Evolutionary conservation across 2,797 vertebrate genomes (phyloP).

Genomic region (Premnoplex brunnescens): DNA sequence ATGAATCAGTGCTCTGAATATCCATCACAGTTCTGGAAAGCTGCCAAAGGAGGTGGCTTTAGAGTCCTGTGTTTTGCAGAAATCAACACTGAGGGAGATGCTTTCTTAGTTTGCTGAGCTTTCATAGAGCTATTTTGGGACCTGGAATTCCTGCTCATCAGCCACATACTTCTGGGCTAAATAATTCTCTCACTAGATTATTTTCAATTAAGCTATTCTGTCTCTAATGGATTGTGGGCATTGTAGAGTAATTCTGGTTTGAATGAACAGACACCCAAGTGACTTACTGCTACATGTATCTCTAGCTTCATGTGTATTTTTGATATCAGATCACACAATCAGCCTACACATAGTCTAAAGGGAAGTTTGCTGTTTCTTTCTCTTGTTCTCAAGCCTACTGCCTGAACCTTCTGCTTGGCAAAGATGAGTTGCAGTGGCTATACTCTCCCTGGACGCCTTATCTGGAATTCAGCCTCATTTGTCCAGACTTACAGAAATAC

Average conservation of each 20-base stretch:
- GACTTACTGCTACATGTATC: neutral
- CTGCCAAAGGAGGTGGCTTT: neutral
- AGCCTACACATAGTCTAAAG: neutral
- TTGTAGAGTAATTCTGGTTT: neutral
- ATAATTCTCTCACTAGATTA: neutral
- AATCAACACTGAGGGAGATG: neutral
- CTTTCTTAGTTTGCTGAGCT: neutral
- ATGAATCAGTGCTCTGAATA: neutral
- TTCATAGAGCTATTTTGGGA: slow-evolving; percentile 4
- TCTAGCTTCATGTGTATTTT: neutral
- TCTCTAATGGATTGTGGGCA: slow-evolving; percentile 3
- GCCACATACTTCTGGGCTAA: neutral
- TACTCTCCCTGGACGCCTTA: neutral
- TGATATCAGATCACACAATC: neutral
- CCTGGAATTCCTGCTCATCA: neutral
- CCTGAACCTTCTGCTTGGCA: neutral
- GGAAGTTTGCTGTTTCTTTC: neutral
- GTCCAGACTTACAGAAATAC: neutral
- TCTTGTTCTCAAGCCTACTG: neutral
- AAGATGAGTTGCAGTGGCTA: neutral
- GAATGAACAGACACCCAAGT: neutral
- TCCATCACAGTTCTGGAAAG: neutral
- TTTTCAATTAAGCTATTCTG: slow-evolving; percentile 11
- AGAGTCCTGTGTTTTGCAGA: neutral
- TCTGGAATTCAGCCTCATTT: neutral